Conservation (phyloP, 2,113 vertebrate species). For the Lutjanus erythropterus region DNA sequence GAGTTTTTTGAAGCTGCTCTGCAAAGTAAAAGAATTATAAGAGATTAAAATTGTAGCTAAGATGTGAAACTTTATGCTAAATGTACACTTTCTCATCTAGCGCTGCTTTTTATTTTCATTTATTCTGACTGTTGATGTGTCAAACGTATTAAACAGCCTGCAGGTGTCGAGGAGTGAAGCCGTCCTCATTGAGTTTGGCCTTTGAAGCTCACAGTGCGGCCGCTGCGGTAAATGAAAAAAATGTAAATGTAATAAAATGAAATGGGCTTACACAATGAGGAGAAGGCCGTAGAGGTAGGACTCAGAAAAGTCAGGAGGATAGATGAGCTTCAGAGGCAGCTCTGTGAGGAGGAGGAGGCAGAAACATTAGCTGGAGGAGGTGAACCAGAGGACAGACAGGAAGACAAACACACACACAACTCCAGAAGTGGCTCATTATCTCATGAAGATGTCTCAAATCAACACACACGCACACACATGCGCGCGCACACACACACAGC, state of each 20-base stretch:
- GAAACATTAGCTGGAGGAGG: conserved; percentile 35
- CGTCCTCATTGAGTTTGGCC: conserved; percentile 6
- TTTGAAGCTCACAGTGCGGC: conserved; percentile 4
- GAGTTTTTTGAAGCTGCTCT: background rate
- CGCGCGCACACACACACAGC: background rate
- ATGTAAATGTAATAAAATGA: conserved; percentile 44
- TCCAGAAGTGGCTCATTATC: conserved; percentile 20
- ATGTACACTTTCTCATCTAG: background rate
- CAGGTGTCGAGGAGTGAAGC: background rate
- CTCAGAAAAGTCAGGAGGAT: conserved; percentile 94
- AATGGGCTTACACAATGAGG: conserved; percentile 90
- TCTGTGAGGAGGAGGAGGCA: conserved; percentile 85
- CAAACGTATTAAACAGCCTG: background rate
- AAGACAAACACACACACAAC: background rate
- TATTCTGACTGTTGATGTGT: background rate
- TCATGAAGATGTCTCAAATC: background rate
- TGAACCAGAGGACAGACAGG: background rate
- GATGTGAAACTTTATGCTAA: background rate
- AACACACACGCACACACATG: background rate
- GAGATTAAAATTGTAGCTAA: background rate
- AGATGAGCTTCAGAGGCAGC: conserved; percentile 92
- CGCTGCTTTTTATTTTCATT: background rate
- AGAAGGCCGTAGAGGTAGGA: conserved; percentile 91
- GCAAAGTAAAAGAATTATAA: background rate
- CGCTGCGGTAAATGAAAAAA: conserved; percentile 12